Evolutionary conservation across 1,140 invertebrate genomes (phyloP), one percentile per base, ranked within the genome.

Genomic region (Lordiphosa mommai): DNA sequence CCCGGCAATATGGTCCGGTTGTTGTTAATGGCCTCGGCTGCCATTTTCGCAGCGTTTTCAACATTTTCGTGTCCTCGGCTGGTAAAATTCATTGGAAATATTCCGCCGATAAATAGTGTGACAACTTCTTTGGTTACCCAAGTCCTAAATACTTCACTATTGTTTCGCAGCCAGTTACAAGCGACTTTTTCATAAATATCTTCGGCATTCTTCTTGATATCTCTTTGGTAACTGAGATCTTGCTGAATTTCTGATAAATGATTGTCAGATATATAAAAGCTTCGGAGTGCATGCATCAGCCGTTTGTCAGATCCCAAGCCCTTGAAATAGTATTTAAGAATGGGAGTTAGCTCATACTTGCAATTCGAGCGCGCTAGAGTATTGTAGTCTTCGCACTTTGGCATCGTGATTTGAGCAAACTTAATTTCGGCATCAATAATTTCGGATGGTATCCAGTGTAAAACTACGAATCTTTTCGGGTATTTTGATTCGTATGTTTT

Each of bases 91-190:
- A 94, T 86, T 0, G 95, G 95, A 87, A 96, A 96, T 66, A 96
- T 95, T 2, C 95, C 95, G 34, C 94, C 94, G 44, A 96, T 92
- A 57, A 91, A 91, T 12, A 93, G 84, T 1, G 90, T 92, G 33
- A 91, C 90, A 3, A 89, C 88, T 0, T 90, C 80, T 46, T 89
- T 86, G 0, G 91, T 91, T 44, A 91, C 87, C 94, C 94, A 95
- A 4, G 77, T 60, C 0, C 67, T 64, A 88, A 93, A 91, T 1
- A 89, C 88, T 10, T 88, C 55, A n/a, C 89, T 80, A 72, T 94
- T 91, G 1, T 90, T 66, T 10, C 67, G 88, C 34, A 96, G 72
- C 94, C 94, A 96, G 6, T 91, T 74, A 73, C 95, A 96, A 0
- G 95, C 95, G 0, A 93, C 89, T 4, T 91, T 65, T 12, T 91